Evolutionary conservation across 2,888 invertebrate genomes (phyloP).

Genomic region (Drosophila mettleri): DNA sequence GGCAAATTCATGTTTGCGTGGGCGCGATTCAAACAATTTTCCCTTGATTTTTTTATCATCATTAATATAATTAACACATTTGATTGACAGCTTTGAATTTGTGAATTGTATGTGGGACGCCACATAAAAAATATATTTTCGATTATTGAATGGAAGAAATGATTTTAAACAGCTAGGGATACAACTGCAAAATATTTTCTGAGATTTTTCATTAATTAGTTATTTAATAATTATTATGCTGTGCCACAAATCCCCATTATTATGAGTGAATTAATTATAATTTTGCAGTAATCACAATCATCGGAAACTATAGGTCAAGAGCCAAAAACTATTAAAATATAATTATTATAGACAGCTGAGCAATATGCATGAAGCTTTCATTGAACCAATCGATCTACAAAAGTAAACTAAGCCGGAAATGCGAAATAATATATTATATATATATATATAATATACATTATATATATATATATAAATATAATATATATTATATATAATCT

Average conservation of each 20-base stretch:
- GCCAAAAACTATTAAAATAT: background rate
- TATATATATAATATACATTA: background rate
- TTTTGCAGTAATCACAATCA: too few species aligned
- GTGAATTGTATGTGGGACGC: background rate
- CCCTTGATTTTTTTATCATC: background rate
- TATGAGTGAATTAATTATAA: too few species aligned
- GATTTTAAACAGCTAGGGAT: background rate
- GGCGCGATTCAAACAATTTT: background rate
- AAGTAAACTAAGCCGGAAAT: slow-evolving; percentile 5
- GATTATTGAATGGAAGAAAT: background rate
- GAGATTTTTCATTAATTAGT: background rate
- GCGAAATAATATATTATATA: background rate
- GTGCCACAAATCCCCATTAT: too few species aligned
- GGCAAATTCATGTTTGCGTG: background rate
- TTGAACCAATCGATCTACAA: background rate
- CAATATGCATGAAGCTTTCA: background rate
- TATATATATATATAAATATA: background rate
- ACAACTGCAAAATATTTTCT: background rate
- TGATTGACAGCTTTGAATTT: background rate
- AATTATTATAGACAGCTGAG: background rate
- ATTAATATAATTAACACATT: background rate
- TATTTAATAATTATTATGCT: background rate
- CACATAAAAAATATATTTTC: background rate
- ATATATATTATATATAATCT: slow-evolving; percentile 1
- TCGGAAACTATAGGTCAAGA: background rate